phyloP scores from a whole-genome alignment of 2,797 vertebrate genomes.

The Coluber constrictor region DNA sequence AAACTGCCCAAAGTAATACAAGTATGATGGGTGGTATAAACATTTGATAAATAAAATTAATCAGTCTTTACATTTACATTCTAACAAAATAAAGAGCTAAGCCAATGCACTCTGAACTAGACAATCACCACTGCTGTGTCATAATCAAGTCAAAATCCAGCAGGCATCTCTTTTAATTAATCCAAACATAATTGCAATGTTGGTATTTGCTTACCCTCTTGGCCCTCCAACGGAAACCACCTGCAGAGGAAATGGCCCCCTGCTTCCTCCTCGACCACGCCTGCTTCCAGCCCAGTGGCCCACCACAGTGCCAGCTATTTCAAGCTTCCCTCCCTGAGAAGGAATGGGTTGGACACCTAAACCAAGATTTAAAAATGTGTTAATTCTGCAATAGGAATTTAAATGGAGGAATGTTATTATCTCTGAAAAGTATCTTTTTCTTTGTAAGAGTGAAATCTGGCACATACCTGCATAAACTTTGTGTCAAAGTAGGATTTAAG shows the following conservation, averaged over 20 bases:
- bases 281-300: constrained; percentile 92
- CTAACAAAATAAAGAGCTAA: background rate
- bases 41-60: background rate
- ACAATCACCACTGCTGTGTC: background rate
- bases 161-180: background rate
- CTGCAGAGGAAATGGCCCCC: constrained; percentile 85
- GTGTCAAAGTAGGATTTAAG: background rate
- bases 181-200: background rate
- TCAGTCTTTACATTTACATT: background rate
- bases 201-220: constrained; percentile 78
- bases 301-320: constrained; percentile 94
- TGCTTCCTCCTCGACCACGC: constrained; percentile 79
- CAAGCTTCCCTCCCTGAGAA: constrained; percentile 92
- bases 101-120: background rate
- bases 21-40: background rate
- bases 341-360: constrained; percentile 85
- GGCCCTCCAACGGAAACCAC: constrained; percentile 92
- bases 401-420: constrained; percentile 32
- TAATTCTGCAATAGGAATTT: constrained; percentile 45
- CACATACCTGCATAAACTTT: background rate
- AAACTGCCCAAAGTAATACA: background rate
- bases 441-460: constrained; percentile 13
- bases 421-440: constrained; percentile 2
- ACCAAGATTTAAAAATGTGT: constrained; percentile 53
- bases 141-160: background rate